Evolutionary conservation across 1,140 invertebrate genomes (phyloP).

Genomic region (Drosophila arawakana): DNA sequence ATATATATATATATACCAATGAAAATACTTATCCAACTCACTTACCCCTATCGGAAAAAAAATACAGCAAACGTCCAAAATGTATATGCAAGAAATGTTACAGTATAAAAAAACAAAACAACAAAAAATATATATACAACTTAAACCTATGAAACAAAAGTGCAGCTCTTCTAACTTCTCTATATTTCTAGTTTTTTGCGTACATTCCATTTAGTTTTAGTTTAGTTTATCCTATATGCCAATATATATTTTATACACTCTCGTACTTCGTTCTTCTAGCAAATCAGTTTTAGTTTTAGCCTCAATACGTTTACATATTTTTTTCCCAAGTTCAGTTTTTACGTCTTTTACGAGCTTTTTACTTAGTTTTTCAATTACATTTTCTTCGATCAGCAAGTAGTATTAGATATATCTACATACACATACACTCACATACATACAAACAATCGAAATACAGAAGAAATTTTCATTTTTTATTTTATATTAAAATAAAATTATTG

Average conservation of each 20-base stretch:
- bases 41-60: constrained; percentile 13
- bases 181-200: constrained; percentile 36
- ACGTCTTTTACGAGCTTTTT: constrained; percentile 20
- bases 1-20: constrained; percentile 25
- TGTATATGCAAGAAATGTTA: neutral
- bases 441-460: neutral
- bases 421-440: constrained; percentile 19
- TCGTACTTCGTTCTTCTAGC: constrained; percentile 31
- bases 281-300: constrained; percentile 29
- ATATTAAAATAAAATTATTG: neutral
- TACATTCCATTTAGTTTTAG: constrained; percentile 43
- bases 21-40: constrained; percentile 10
- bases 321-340: constrained; percentile 11
- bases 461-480: neutral
- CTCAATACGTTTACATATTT: constrained; percentile 6
- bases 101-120: constrained; percentile 11
- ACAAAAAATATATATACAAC: constrained; percentile 7
- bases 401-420: constrained; percentile 35
- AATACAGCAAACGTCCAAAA: constrained; percentile 18
- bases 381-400: constrained; percentile 58
- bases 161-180: constrained; percentile 28
- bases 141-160: constrained; percentile 15
- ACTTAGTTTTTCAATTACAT: constrained; percentile 25
- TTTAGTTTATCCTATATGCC: constrained; percentile 38
- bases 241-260: constrained; percentile 19